Conservation (phyloP, 2,888 invertebrate genomes). For the Parochlus steinenii region DNA sequence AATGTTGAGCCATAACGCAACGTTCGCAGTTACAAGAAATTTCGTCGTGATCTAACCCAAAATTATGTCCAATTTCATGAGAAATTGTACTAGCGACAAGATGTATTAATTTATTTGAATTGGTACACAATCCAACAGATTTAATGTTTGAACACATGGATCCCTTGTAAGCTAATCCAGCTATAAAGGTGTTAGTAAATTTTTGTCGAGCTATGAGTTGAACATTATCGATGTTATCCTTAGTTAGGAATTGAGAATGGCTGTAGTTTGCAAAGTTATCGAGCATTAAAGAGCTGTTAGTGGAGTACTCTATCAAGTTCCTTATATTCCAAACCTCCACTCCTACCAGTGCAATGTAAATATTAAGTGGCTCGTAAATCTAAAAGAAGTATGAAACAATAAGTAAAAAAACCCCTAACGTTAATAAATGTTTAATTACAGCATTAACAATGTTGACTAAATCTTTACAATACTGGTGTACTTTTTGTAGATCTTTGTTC, state of each 20-base stretch:
- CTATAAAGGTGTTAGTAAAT: slow-evolving; percentile 56
- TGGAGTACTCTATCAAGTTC: slow-evolving; percentile 48
- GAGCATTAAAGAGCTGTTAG: slow-evolving; percentile 51
- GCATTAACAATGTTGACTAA: slow-evolving; percentile 67
- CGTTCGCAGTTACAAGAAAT: slow-evolving; percentile 50
- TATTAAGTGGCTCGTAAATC: slow-evolving; percentile 62
- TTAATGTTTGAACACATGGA: slow-evolving; percentile 55
- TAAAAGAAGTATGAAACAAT: slow-evolving; percentile 25
- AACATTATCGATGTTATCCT: slow-evolving; percentile 66
- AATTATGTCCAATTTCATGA: slow-evolving; percentile 50
- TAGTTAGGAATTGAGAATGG: slow-evolving; percentile 43
- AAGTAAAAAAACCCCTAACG: background rate
- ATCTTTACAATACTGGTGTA: slow-evolving; percentile 49
- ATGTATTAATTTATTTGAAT: slow-evolving; percentile 36
- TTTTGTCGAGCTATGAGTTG: slow-evolving; percentile 59
- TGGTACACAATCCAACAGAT: slow-evolving; percentile 56
- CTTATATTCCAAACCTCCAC: slow-evolving; percentile 61
- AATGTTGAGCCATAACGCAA: slow-evolving; percentile 61
- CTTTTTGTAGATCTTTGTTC: slow-evolving; percentile 38
- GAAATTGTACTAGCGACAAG: slow-evolving; percentile 44
- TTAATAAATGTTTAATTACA: slow-evolving; percentile 35
- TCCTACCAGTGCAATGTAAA: slow-evolving; percentile 61
- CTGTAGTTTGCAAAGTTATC: slow-evolving; percentile 60
- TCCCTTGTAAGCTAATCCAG: slow-evolving; percentile 52
- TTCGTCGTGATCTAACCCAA: slow-evolving; percentile 65